These are phyloP conservation scores for Myripristis murdjan DNA, from an alignment of 2,797 vertebrate species.

Conservation along the genomic window DNA sequence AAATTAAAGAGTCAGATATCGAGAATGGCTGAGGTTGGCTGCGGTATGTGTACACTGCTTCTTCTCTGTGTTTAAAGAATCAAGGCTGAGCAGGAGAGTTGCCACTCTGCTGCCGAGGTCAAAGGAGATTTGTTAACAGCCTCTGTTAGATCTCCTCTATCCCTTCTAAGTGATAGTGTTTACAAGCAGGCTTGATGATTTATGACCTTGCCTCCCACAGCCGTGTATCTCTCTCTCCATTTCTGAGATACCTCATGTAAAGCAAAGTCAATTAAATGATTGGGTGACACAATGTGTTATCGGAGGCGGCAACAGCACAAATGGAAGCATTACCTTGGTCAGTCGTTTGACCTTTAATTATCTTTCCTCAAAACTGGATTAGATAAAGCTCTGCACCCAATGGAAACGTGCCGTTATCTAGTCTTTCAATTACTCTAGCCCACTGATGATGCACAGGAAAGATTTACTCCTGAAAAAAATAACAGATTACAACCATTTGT, in stretches of 20 bases:
- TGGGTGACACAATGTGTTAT: constrained; percentile 72
- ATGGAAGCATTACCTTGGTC: constrained; percentile 65
- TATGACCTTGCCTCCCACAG: constrained; percentile 72
- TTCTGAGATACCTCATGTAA: constrained; percentile 76
- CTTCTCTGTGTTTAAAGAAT: constrained; percentile 29
- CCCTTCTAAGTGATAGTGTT: constrained; percentile 66
- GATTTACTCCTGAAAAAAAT: constrained; percentile 22
- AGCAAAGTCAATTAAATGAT: constrained; percentile 83
- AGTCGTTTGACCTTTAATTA: constrained; percentile 85
- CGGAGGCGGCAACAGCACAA: constrained; percentile 50
- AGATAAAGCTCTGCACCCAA: constrained; percentile 73
- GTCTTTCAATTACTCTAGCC: constrained; percentile 73
- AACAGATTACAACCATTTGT: constrained; percentile 13
- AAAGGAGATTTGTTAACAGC: constrained; percentile 69
- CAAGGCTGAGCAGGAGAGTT: not conserved
- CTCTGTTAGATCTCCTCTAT: constrained; percentile 45
- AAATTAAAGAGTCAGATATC: constrained; percentile 55
- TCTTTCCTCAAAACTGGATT: constrained; percentile 72
- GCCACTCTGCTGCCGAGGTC: constrained; percentile 41
- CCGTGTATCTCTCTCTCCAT: constrained; percentile 49
- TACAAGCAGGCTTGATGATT: constrained; percentile 70
- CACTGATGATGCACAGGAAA: constrained; percentile 53
- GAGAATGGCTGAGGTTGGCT: constrained; percentile 30
- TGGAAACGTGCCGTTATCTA: constrained; percentile 74
- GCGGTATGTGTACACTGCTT: not conserved